These are phyloP conservation scores for Aculops lycopersici DNA, from an alignment of 1,140 invertebrate genomes.

Conservation along the genomic window DNA sequence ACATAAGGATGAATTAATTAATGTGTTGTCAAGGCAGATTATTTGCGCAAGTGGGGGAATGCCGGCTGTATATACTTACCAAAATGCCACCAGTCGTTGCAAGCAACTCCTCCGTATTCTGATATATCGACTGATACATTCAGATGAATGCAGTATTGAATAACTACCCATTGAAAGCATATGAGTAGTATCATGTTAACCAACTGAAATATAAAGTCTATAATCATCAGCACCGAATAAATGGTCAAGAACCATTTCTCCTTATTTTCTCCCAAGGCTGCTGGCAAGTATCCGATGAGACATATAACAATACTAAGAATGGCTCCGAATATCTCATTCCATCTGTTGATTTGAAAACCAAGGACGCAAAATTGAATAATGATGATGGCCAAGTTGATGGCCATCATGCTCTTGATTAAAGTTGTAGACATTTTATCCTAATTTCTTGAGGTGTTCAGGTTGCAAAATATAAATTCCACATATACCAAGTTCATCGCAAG, in stretches of 20 bases:
- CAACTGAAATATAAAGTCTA: neutral
- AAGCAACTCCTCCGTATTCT: neutral
- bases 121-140: neutral
- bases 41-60: too few species aligned
- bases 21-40: too few species aligned
- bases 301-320: neutral
- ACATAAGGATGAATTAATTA: too few species aligned
- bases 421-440: too few species aligned
- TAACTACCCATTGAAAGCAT: neutral
- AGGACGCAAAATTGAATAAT: neutral
- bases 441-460: too few species aligned
- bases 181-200: neutral
- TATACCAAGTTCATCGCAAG: too few species aligned
- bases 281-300: neutral
- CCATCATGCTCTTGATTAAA: neutral
- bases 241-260: neutral
- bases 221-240: neutral
- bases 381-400: neutral
- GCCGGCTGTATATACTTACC: too few species aligned
- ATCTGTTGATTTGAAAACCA: neutral
- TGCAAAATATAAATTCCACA: too few species aligned
- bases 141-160: neutral
- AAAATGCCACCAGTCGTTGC: neutral
- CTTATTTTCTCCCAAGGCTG: too few species aligned
- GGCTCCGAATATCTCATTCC: neutral